A percentile compares a stretch with the other conserved stretches of the same genome.
Conservation (phyloP, 2,888 invertebrate genomes). For the Leptinotarsa haldemani region DNA sequence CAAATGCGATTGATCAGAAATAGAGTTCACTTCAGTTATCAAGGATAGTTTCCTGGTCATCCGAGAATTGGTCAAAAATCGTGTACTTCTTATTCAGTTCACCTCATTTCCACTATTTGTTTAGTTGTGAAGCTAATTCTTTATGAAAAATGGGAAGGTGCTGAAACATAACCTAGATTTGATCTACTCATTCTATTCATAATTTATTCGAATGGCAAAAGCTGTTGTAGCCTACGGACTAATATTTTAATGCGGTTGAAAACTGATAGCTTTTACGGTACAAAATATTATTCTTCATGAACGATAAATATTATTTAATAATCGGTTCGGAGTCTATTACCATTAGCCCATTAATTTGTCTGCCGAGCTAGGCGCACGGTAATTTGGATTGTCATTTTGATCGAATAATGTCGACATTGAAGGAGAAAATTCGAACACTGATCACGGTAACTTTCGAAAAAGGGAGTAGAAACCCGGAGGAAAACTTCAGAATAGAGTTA, state of each 20-base stretch:
- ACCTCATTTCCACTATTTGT: no score
- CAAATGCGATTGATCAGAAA: no score
- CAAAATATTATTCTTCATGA: conserved; percentile 16
- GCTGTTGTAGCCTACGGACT: not conserved
- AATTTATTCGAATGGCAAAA: not conserved
- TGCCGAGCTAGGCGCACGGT: not conserved
- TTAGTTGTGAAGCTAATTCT: no score
- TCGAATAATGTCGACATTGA: conserved; percentile 9
- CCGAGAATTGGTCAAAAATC: no score
- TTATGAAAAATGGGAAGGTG: no score
- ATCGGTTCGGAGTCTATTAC: conserved; percentile 15
- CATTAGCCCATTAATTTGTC: conserved; percentile 16
- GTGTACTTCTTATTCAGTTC: no score
- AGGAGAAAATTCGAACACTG: not conserved
- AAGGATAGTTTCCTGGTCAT: no score
- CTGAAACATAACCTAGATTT: no score
- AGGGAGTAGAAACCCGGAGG: not conserved
- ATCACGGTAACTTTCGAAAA: not conserved
- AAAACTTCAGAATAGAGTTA: not conserved
- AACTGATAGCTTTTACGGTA: conserved; percentile 19
- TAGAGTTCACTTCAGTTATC: no score
- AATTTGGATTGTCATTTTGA: conserved; percentile 17
- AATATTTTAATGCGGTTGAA: conserved; percentile 13
- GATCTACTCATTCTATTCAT: not conserved
- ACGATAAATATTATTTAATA: conserved; percentile 27